Evolutionary conservation across 2,113 vertebrate genomes (phyloP).

Genomic region (Centrocercus urophasianus): DNA sequence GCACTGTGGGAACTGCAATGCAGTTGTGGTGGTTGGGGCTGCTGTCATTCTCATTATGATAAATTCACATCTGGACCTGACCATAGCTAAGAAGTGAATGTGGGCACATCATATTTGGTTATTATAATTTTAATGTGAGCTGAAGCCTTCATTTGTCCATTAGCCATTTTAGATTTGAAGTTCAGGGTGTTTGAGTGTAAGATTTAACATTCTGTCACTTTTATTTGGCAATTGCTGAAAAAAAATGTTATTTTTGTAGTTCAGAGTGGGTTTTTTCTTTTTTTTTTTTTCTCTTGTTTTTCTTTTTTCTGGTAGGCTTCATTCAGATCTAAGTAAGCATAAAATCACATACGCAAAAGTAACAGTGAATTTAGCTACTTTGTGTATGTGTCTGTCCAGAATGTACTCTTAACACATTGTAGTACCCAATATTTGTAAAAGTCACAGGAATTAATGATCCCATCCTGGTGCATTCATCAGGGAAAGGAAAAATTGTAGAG

Average conservation of each 20-base stretch:
- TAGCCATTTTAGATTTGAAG: neutral
- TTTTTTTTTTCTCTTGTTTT: no score
- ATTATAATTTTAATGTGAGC: neutral
- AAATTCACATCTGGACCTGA: neutral
- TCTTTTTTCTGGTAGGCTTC: neutral
- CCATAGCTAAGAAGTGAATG: neutral
- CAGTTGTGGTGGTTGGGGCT: neutral
- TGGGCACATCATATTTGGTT: neutral
- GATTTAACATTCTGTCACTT: neutral
- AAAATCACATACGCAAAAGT: neutral
- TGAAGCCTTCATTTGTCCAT: neutral
- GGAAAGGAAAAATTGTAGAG: neutral
- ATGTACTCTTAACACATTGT: accelerated
- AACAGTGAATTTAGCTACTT: accelerated
- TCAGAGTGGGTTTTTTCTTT: neutral
- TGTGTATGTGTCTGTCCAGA: accelerated
- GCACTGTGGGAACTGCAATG: neutral
- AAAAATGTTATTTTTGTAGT: neutral
- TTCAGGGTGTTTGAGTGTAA: neutral
- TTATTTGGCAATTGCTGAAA: neutral
- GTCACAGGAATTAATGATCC: neutral
- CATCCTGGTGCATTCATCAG: neutral
- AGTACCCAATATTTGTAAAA: neutral
- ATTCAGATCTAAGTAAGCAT: accelerated
- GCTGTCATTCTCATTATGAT: accelerated